These are phyloP conservation scores for Chironomus tepperi DNA, from an alignment of 1,140 invertebrate genomes.

Conservation along the genomic window DNA sequence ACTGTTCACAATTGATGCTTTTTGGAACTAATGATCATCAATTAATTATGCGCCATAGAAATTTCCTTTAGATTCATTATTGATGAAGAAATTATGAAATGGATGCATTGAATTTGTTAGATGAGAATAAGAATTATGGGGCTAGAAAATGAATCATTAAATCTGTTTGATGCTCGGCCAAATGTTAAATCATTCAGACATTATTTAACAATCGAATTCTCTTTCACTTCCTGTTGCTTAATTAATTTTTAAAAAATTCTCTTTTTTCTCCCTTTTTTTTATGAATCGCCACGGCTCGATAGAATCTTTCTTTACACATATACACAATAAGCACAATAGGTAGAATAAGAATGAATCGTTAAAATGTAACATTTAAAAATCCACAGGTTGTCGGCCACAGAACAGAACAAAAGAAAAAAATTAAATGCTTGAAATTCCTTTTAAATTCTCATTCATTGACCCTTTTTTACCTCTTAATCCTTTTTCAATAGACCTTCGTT, in stretches of 20 bases:
- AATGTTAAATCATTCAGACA: background rate
- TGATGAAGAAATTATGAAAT: conserved; percentile 10
- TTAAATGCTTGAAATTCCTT: background rate
- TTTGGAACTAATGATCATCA: background rate
- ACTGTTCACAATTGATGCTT: background rate
- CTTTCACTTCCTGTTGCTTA: conserved; percentile 18
- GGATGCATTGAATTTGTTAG: background rate
- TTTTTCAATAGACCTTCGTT: conserved; percentile 8
- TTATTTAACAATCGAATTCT: background rate
- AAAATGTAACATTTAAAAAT: background rate
- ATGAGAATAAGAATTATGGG: no score
- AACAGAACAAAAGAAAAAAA: background rate
- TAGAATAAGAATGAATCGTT: no score
- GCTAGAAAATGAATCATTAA: background rate
- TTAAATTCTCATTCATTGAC: background rate
- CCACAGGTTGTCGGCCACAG: conserved; percentile 18
- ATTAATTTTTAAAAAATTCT: background rate
- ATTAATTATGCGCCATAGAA: background rate
- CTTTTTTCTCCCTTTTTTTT: background rate
- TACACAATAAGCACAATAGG: no score
- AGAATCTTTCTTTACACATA: no score
- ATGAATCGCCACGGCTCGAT: background rate
- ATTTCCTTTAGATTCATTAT: background rate
- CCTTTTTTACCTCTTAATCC: background rate
- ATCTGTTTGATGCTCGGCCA: background rate